Conservation (phyloP, 2,888 invertebrate species). For the Diaperis boleti region DNA sequence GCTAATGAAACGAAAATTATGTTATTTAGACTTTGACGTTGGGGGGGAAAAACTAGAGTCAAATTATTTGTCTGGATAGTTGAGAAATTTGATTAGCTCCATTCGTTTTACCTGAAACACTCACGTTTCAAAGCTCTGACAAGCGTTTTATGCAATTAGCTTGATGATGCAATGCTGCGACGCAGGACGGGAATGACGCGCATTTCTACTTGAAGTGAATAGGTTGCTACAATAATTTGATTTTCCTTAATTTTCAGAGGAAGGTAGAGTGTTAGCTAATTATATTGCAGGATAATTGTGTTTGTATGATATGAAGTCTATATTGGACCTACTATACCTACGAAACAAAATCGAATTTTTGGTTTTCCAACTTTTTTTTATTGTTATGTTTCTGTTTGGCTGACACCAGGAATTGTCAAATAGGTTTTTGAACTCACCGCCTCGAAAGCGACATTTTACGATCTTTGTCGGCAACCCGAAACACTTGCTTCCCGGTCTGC, state of each 20-base stretch:
- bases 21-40: constrained; percentile 14
- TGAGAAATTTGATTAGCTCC: constrained; percentile 20
- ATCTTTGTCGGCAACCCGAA: too few relatives aligned
- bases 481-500: too few relatives aligned
- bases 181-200: not conserved
- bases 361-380: too few relatives aligned
- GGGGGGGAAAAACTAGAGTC: not conserved
- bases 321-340: too few relatives aligned
- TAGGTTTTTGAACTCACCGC: too few relatives aligned
- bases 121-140: constrained; percentile 13
- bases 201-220: not conserved
- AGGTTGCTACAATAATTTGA: not conserved
- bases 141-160: constrained; percentile 17
- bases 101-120: not conserved
- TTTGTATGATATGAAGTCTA: too few relatives aligned
- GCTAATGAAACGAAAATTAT: constrained; percentile 13
- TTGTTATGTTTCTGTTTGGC: too few relatives aligned
- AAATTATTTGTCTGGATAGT: not conserved
- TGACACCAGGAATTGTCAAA: too few relatives aligned
- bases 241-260: not conserved
- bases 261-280: not conserved
- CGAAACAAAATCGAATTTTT: too few relatives aligned
- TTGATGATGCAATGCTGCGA: not conserved
- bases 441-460: too few relatives aligned
- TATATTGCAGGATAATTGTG: too few relatives aligned